Percentiles rank a stretch among this genome's conserved stretches.
phyloP scores from a whole-genome alignment of 2,113 vertebrate genomes.

The Chloropsis cyanopogon region DNA sequence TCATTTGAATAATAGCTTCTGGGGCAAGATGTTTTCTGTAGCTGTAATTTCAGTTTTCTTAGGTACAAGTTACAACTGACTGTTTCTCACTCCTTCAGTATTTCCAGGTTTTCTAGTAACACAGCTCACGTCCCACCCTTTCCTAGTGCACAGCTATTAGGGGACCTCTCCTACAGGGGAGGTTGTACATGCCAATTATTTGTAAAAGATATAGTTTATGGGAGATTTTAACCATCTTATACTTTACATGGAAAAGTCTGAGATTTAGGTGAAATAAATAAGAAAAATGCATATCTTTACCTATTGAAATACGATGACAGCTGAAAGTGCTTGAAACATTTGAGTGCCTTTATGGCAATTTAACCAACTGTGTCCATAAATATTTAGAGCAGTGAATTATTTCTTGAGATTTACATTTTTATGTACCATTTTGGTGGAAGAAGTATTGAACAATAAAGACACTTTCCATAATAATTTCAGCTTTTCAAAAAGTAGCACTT shows the following conservation, averaged over 20 bases:
- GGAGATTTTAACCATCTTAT: not conserved
- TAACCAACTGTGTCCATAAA: constrained; percentile 47
- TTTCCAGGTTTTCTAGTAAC: not conserved
- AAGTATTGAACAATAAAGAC: constrained; percentile 57
- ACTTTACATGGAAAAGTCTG: not conserved
- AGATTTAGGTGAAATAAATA: not conserved
- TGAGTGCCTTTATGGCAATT: not conserved
- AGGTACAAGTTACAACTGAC: not conserved
- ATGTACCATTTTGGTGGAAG: constrained; percentile 40
- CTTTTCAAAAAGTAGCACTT: constrained; percentile 46
- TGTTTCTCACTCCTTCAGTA: not conserved
- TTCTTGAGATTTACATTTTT: constrained; percentile 64
- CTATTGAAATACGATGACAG: not conserved
- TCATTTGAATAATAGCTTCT: not conserved
- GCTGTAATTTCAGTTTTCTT: not conserved
- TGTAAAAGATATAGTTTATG: not conserved
- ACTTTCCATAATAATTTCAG: constrained; percentile 51
- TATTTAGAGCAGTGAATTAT: constrained; percentile 61
- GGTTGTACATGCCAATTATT: not conserved
- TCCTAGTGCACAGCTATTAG: not conserved
- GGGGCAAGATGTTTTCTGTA: not conserved
- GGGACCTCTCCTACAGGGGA: not conserved
- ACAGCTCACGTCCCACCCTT: not conserved
- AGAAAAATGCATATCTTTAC: not conserved
- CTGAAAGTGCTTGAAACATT: constrained; percentile 7